Evolutionary conservation across 2,888 invertebrate species (phyloP), one percentile per base, ranked within the genome.

Genomic region (Crepidodera aurea): DNA sequence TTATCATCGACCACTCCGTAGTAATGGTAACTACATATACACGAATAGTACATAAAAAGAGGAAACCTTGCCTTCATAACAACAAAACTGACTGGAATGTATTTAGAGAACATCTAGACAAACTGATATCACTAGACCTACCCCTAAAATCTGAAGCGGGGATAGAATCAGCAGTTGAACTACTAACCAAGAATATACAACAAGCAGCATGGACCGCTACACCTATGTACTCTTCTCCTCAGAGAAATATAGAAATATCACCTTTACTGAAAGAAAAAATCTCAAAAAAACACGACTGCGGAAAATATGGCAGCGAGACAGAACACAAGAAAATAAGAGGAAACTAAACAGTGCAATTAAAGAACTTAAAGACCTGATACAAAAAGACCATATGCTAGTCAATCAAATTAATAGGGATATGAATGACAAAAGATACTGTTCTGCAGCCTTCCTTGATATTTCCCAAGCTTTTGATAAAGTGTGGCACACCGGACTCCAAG

Each of bases 1-100:
- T 54, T 54, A 4, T 27, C 27, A 25, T 56, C 56, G 7, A 56
- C 46, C 56, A 56, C 56, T 44, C 46, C 4, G 15, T 16, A 46
- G 44, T 48, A 29, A 46, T 46, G 13, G 2, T 56, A 32, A 44
- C 34, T 46, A 34, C 18, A 40, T 40, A 15, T 40, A 13, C 16
- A 40, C 40, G 16, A 16, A 40, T 48, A 13, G 25, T 22, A 48
- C 25, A 22, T 27, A 48, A 48, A 25, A 27, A 48, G 5, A 27
- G 15, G 48, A 22, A 48, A 48, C 48, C 19, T 48, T 48, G 27
- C 27, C 29, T 48, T 27, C 1, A 48, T 48, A 48, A 22, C 19
- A 48, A 22, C 12, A 22, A 27, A 22, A 8, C 25, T 6, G 29
- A 48, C n/a, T n/a, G n/a, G n/a, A n/a, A n/a, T n/a, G n/a, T n/a